A percentile compares a stretch with the other conserved stretches of the same genome.
These are phyloP conservation scores for Dynastes tityus DNA, from an alignment of 2,888 invertebrate genomes.

Conservation along the genomic window DNA sequence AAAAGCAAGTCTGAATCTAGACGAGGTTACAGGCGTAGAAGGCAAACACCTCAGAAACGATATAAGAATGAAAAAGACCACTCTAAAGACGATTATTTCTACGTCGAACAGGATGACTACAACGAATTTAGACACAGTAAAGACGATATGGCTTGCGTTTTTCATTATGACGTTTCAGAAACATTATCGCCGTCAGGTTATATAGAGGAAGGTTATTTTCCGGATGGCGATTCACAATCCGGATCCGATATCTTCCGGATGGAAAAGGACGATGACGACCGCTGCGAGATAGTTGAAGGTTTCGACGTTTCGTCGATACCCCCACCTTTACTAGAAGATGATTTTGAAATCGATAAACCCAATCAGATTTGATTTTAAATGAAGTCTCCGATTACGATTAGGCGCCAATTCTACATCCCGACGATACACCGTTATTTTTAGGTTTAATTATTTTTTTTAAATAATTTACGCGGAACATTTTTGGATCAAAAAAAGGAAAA, in stretches of 20 bases:
- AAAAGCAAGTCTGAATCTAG: slow-evolving; percentile 72
- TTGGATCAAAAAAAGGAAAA: background rate
- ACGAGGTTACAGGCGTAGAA: slow-evolving; percentile 79
- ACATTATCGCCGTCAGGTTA: slow-evolving; percentile 46
- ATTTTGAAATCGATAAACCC: slow-evolving; percentile 76
- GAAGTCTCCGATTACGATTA: background rate
- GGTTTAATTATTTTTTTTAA: slow-evolving; percentile 1
- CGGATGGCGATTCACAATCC: slow-evolving; percentile 74
- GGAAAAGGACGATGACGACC: slow-evolving; percentile 72
- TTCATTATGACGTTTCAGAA: slow-evolving; percentile 63
- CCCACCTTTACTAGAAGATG: slow-evolving; percentile 84
- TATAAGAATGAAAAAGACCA: slow-evolving; percentile 73
- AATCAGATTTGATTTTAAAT: slow-evolving; percentile 69
- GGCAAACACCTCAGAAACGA: slow-evolving; percentile 76
- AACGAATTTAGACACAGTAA: slow-evolving; percentile 66
- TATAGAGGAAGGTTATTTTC: slow-evolving; percentile 77
- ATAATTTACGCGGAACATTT: background rate
- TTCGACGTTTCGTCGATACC: slow-evolving; percentile 84
- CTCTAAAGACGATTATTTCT: slow-evolving; percentile 67
- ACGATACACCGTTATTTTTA: slow-evolving; percentile 2
- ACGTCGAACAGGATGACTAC: slow-evolving; percentile 66
- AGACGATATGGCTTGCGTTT: slow-evolving; percentile 66
- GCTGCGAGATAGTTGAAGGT: slow-evolving; percentile 81
- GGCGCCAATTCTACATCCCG: too few species aligned
- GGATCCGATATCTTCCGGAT: slow-evolving; percentile 71